phyloP scores from a whole-genome alignment of 1,140 invertebrate species.

The Bombus cullumanus region DNA sequence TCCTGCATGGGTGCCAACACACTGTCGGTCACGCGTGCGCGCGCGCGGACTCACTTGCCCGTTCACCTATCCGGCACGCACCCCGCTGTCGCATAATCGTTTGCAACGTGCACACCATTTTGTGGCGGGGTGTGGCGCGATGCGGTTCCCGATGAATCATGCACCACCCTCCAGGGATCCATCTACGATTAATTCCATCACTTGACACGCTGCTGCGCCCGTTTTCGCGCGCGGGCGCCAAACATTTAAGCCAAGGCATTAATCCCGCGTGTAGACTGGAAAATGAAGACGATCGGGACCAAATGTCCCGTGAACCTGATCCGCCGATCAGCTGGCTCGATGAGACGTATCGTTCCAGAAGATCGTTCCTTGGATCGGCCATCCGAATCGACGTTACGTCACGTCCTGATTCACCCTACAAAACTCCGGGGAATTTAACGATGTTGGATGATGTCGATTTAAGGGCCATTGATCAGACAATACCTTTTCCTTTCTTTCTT shows the following conservation, averaged over 20 bases:
- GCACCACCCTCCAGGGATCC: constrained; percentile 68
- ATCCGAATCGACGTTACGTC: constrained; percentile 17
- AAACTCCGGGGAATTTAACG: neutral
- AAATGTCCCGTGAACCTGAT: constrained; percentile 67
- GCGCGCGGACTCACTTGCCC: neutral
- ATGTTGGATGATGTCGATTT: neutral
- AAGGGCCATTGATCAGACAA: neutral
- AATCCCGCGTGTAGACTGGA: constrained; percentile 58
- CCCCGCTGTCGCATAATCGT: constrained; percentile 56
- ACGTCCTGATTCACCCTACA: neutral
- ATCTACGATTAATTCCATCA: constrained; percentile 73
- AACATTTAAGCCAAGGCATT: constrained; percentile 67
- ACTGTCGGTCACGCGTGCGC: neutral
- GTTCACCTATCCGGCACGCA: neutral
- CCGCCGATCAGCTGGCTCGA: constrained; percentile 30
- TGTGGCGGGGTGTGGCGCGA: constrained; percentile 60
- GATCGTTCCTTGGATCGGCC: neutral
- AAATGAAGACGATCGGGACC: constrained; percentile 62
- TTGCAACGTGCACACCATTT: constrained; percentile 54
- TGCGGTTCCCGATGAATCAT: constrained; percentile 69
- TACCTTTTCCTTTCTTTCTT: no score
- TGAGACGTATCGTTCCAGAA: constrained; percentile 30
- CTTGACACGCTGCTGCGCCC: constrained; percentile 66
- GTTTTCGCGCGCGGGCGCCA: constrained; percentile 43
- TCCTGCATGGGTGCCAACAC: neutral